Evolutionary conservation across 2,888 invertebrate genomes (phyloP), one percentile per base, ranked within the genome.

Genomic region (Eupithecia tripunctaria): DNA sequence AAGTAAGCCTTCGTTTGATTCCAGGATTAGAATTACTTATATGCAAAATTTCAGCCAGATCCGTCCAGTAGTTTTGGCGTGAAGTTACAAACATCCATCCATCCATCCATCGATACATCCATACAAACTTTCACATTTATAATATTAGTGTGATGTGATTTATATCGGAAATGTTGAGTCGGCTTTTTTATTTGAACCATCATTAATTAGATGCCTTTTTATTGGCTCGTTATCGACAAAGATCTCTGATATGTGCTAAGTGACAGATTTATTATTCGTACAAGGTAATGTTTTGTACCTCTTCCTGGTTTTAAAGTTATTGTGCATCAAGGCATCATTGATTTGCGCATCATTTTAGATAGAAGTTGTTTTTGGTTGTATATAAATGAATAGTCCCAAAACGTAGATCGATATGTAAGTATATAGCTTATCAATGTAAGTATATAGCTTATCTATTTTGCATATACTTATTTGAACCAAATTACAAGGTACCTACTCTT

Each of bases 201-300:
- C 88, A 91, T 91, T 90, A 91, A 91, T 92, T 92, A 92, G 90
- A 90, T 86, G 88, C 84, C 84, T 88, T 86, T 87, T 89, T 90
- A 91, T 91, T 89, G 88, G 89, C 84, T 89, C 84, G 86, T 89
- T 89, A 88, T 88, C 87, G 88, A 86, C 85, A 86, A 82, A 86
- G 86, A 89, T 90, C 86, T 88, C 87, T 86, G 89, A 89, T 89
- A 89, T 85, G 85, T 87, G 86, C 85, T 84, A 84, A 88, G 88
- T 88, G 92, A 91, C 90, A 91, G 91, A 92, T 92, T 93, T 92
- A 92, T 91, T 90, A 86, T 85, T 81, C 75, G 82, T 81, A 89
- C 89, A 89, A 90, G 88, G 90, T 87, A 88, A 88, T 87, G 87
- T 83, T 87, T 88, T 86, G 85, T 81, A 80, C 76, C 72, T 86